Base-by-base conservation (phyloP, 2,888 invertebrate species). In the Busseola fusca region DNA sequence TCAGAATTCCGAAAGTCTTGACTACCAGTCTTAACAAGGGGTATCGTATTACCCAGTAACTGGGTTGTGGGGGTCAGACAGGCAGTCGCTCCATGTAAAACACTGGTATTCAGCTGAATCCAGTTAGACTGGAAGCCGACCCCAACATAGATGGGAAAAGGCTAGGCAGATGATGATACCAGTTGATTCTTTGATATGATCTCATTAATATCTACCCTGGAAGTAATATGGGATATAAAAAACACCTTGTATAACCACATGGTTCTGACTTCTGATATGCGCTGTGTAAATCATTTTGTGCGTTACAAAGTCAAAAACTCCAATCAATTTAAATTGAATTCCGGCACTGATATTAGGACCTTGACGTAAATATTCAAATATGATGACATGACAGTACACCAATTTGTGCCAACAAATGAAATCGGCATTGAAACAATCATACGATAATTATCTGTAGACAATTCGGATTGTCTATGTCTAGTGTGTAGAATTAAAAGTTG, bases 381-480 rank as follows among this genome's bases (percentile, higher is more conserved):
- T 83, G 83, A 82, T 87, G 88, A 86, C 83, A 83, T 81, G 82
- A 80, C 78, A 80, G 77, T 81, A 74, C 74, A 78, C 76, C 85
- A 89, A 84, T 84, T 85, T 83, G 83, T 81, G 76, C 76, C 83
- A 84, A 84, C 87, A 86, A 86, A 89, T 84, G 81, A 84, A 84
- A 86, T 79, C 71, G 87, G 74, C 85, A 86, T 85, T 85, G 85
- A 85, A 86, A 81, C 85, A 86, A 85, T 85, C 81, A 85, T 78
- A 58, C 72, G 72, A 75, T 76, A 85, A 83, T 86, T 85, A 82
- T 79, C 85, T 75, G 78, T 70, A 69, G 71, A 75, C 75, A 84
- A 86, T 84, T 82, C 66, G 72, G 68, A 68, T 73, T 78, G 72
- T 73, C 42, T 72, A 59, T n/a, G 27, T 64, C 66, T 27, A 27